Percentiles rank a stretch among this genome's conserved stretches.
Conservation (phyloP, 2,888 invertebrate genomes). For the Ochropacha duplaris region DNA sequence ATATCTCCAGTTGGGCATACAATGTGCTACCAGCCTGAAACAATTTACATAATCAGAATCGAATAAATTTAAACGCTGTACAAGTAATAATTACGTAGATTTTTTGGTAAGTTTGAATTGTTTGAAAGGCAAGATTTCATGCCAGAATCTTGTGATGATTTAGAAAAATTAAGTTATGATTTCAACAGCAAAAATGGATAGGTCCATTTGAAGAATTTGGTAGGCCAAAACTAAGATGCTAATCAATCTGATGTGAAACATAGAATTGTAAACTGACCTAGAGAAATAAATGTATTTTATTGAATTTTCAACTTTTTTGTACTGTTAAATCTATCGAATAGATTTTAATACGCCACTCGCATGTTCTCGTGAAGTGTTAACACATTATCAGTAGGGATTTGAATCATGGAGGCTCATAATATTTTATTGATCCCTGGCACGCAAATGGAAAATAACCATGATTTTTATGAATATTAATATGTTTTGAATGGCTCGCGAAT, state of each 20-base stretch:
- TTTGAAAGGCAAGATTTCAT: too few species aligned
- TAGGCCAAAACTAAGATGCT: neutral
- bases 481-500: neutral
- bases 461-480: neutral
- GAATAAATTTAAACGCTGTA: neutral
- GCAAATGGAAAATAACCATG: neutral
- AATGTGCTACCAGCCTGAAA: constrained; percentile 91
- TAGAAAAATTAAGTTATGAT: neutral
- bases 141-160: neutral
- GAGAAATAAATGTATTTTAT: neutral
- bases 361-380: neutral
- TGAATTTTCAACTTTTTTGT: too few species aligned
- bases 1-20: constrained; percentile 94
- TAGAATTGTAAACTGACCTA: neutral
- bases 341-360: neutral
- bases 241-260: neutral
- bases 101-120: too few species aligned
- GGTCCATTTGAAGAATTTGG: too few species aligned
- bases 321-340: neutral
- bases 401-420: neutral
- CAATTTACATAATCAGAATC: constrained; percentile 22
- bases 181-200: neutral
- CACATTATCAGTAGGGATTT: neutral
- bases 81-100: too few species aligned
- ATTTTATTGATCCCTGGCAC: neutral